Percentiles rank a stretch among this genome's conserved stretches.
Conservation (phyloP, 1,140 invertebrate species). For the Myzus persicae region DNA sequence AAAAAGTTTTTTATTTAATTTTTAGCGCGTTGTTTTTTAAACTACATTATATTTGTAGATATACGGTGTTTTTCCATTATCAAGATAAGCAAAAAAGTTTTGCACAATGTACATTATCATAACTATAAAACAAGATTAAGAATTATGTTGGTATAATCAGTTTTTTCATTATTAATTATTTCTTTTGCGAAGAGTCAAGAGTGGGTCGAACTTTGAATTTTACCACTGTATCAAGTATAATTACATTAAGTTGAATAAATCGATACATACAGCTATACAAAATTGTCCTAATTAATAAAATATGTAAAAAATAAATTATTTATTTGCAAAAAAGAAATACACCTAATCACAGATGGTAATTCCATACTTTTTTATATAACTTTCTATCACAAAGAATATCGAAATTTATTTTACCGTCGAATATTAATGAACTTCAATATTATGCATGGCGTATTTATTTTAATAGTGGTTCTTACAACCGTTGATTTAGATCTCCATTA, state of each 20-base stretch:
- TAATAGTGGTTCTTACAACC: neutral
- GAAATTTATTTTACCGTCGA: neutral
- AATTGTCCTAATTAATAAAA: neutral
- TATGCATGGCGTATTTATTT: neutral
- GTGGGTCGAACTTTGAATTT: neutral
- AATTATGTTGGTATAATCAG: neutral
- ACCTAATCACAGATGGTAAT: neutral
- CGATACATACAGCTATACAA: too few relatives aligned
- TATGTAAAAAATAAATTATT: neutral
- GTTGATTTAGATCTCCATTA: neutral
- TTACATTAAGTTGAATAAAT: too few relatives aligned
- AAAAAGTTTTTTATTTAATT: neutral
- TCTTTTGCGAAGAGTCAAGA: neutral
- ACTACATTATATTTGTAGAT: neutral
- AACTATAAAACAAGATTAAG: slow-evolving; percentile 2
- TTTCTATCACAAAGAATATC: neutral
- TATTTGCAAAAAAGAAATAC: neutral
- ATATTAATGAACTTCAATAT: neutral
- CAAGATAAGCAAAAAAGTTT: slow-evolving; percentile 34
- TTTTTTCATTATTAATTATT: neutral
- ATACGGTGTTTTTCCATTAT: neutral
- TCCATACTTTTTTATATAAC: neutral
- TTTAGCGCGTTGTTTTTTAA: neutral
- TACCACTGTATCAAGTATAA: too few relatives aligned
- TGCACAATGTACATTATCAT: neutral